Percentiles rank a stretch among this genome's conserved stretches.
Conservation (phyloP, 37 sponge, comb jelly and placozoan genomes). For the Dysidea cf. avara region DNA sequence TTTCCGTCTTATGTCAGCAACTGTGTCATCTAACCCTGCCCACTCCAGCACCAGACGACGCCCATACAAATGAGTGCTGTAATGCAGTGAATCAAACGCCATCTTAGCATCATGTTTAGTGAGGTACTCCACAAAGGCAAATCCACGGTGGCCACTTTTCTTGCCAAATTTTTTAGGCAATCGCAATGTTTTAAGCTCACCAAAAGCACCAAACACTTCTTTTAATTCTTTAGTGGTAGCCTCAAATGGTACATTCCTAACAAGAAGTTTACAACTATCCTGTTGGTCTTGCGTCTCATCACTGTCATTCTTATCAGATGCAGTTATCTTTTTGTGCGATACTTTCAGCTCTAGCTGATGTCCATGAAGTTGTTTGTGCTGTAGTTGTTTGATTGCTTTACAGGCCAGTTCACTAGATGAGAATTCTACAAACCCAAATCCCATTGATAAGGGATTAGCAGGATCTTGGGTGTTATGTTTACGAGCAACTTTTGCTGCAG, state of each 20-base stretch:
- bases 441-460: slow-evolving; percentile 77
- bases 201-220: slow-evolving; percentile 86
- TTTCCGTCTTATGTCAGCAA: slow-evolving; percentile 76
- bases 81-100: slow-evolving; percentile 80
- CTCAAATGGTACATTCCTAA: slow-evolving; percentile 95
- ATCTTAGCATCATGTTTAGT: slow-evolving; percentile 81
- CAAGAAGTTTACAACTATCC: slow-evolving; percentile 71
- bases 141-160: slow-evolving; percentile 78
- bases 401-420: slow-evolving; percentile 36
- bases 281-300: too few species aligned
- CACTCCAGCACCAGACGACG: slow-evolving; percentile 93
- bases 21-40: slow-evolving; percentile 89
- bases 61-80: slow-evolving; percentile 96
- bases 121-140: slow-evolving; percentile 92
- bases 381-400: slow-evolving; percentile 80
- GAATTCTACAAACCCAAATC: slow-evolving; percentile 95
- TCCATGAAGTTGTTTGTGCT: slow-evolving; percentile 69
- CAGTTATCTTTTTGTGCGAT: slow-evolving; percentile 36
- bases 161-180: slow-evolving; percentile 83
- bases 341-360: slow-evolving; percentile 90
- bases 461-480: slow-evolving; percentile 71
- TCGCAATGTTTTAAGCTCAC: slow-evolving; percentile 83
- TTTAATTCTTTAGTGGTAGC: slow-evolving; percentile 78
- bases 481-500: slow-evolving; percentile 25
- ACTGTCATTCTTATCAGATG: too few species aligned